Evolutionary conservation across 2,797 vertebrate genomes (phyloP).

Genomic region (Avahi laniger): DNA sequence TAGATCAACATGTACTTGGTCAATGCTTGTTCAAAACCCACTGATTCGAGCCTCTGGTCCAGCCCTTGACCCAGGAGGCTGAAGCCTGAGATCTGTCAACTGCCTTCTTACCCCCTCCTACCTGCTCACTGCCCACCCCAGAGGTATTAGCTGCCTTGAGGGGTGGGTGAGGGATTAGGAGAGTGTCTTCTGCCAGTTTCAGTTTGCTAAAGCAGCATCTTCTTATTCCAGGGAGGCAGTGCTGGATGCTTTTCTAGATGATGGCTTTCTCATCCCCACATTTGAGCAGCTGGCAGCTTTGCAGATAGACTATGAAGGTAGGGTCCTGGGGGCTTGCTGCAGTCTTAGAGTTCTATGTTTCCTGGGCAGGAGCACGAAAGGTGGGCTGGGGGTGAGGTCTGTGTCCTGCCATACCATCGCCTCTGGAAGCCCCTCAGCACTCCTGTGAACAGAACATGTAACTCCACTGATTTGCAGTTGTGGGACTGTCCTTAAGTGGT

Average conservation of each 20-base stretch:
- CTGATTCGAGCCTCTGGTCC: not conserved
- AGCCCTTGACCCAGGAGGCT: not conserved
- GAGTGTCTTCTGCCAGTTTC: not conserved
- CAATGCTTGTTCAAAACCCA: not conserved
- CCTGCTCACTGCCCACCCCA: not conserved
- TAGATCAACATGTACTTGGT: not conserved
- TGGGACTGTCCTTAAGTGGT: not conserved
- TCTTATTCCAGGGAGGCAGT: constrained; percentile 80
- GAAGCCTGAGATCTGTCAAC: not conserved
- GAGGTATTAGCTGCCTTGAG: constrained; percentile 7
- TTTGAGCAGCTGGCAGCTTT: constrained; percentile 90
- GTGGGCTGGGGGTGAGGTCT: not conserved
- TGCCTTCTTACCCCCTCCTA: not conserved
- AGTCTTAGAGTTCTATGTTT: constrained; percentile 37
- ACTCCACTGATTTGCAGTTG: not conserved
- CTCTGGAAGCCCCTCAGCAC: not conserved
- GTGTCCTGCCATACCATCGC: not conserved
- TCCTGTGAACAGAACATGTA: constrained; percentile 2
- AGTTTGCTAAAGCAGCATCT: constrained; percentile 35
- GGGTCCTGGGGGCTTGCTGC: constrained; percentile 24
- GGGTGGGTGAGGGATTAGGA: not conserved
- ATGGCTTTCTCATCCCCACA: constrained; percentile 92
- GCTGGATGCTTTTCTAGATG: constrained; percentile 84
- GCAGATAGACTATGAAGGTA: constrained; percentile 88
- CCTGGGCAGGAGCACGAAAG: not conserved